Evolutionary conservation across 2,888 invertebrate genomes (phyloP).

Genomic region (Euproctis similis): DNA sequence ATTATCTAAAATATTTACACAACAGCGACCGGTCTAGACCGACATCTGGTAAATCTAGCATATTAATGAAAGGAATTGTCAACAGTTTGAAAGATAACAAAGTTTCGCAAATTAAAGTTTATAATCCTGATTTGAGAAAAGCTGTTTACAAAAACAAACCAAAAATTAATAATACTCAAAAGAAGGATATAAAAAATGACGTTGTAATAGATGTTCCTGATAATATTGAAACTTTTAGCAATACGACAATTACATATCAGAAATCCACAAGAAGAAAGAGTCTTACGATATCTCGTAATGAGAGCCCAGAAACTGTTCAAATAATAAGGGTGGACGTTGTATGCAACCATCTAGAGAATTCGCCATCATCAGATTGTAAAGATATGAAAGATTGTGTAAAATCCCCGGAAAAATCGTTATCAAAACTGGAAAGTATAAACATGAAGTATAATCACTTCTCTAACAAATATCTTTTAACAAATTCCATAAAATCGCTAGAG

Average conservation of each 20-base stretch:
- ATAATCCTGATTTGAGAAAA: constrained; percentile 23
- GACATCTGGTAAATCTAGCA: constrained; percentile 49
- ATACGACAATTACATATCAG: constrained; percentile 48
- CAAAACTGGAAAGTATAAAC: constrained; percentile 25
- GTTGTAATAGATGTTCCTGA: constrained; percentile 19
- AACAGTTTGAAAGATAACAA: constrained; percentile 40
- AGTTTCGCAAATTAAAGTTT: constrained; percentile 36
- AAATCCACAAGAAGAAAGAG: constrained; percentile 58
- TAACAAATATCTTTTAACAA: constrained; percentile 57
- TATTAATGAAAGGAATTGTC: constrained; percentile 32
- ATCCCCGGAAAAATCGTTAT: constrained; percentile 10
- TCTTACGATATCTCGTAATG: constrained; percentile 59
- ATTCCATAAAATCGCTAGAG: constrained; percentile 55
- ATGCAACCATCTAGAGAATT: constrained; percentile 41
- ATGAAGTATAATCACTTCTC: constrained; percentile 39
- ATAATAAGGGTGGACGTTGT: constrained; percentile 70
- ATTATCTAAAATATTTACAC: constrained; percentile 56
- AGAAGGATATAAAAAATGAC: constrained; percentile 17
- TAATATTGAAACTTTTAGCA: constrained; percentile 27
- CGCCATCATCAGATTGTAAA: constrained; percentile 34
- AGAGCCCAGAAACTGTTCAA: constrained; percentile 66
- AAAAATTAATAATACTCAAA: constrained; percentile 23
- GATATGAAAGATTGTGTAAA: constrained; percentile 28
- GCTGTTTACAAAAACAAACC: constrained; percentile 23
- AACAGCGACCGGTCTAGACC: constrained; percentile 48